phyloP scores from a whole-genome alignment of 2,113 vertebrate genomes.

The Pseudolaguvia tuberculata region DNA sequence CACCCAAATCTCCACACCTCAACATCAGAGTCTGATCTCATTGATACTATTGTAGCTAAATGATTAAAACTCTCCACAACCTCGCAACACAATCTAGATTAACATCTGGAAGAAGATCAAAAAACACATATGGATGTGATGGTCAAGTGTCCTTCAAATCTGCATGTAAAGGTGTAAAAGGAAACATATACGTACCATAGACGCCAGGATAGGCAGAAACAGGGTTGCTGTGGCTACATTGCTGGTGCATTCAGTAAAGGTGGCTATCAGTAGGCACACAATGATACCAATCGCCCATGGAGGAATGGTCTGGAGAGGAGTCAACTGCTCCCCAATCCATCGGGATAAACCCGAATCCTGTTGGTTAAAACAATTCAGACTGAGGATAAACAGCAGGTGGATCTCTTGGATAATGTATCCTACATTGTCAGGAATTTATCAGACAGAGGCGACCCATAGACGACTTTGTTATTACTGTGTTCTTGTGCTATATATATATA shows the following conservation, averaged over 20 bases:
- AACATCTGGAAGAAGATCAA: too few relatives aligned
- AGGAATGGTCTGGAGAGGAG: slow-evolving; percentile 75
- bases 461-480: too few relatives aligned
- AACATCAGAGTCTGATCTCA: too few relatives aligned
- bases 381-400: slow-evolving; percentile 26
- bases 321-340: slow-evolving; percentile 87
- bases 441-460: too few relatives aligned
- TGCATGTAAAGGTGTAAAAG: not conserved
- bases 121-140: too few relatives aligned
- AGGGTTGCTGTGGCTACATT: slow-evolving; percentile 90
- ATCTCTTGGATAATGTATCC: not conserved
- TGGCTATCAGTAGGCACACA: slow-evolving; percentile 73
- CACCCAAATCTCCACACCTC: too few relatives aligned
- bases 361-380: not conserved
- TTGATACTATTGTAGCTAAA: too few relatives aligned
- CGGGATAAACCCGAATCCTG: slow-evolving; percentile 70
- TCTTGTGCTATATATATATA: too few relatives aligned
- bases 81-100: too few relatives aligned
- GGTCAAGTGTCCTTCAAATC: too few relatives aligned
- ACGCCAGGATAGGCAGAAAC: slow-evolving; percentile 90
- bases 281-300: slow-evolving; percentile 75
- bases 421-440: not conserved
- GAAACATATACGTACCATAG: slow-evolving; percentile 75
- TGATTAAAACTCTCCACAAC: too few relatives aligned
- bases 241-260: slow-evolving; percentile 88